A percentile compares a stretch with the other conserved stretches of the same genome.
phyloP scores from a whole-genome alignment of 2,888 invertebrate genomes.

The Xestia rhomboidea region DNA sequence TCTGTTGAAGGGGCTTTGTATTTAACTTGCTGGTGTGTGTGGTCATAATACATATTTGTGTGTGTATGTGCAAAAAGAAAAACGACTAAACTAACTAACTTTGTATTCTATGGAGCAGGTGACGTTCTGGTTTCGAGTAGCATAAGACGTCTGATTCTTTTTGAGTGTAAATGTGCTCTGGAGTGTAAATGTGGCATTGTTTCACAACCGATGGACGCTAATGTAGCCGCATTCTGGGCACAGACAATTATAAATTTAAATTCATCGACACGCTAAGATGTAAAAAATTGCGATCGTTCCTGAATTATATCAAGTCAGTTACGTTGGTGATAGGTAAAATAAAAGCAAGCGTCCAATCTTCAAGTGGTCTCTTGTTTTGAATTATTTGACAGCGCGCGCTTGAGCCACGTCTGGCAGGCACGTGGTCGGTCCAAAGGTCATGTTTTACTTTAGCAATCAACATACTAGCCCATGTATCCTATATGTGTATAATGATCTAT shows the following conservation, averaged over 20 bases:
- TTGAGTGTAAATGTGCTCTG: too few relatives aligned
- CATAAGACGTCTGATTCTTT: too few relatives aligned
- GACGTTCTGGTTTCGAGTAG: background rate
- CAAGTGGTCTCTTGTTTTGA: background rate
- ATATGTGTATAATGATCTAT: background rate
- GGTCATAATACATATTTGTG: background rate
- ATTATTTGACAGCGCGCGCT: conserved; percentile 2
- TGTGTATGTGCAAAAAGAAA: background rate
- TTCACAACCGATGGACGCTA: too few relatives aligned
- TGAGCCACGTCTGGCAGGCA: background rate
- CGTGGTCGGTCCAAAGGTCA: conserved; percentile 9
- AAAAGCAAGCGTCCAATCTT: background rate
- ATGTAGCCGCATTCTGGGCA: too few relatives aligned
- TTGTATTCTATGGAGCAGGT: background rate
- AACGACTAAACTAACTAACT: too few relatives aligned
- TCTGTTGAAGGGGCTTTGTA: background rate
- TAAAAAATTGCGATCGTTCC: background rate
- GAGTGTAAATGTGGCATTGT: too few relatives aligned
- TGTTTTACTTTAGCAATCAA: conserved; percentile 14
- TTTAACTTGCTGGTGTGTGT: too few relatives aligned
- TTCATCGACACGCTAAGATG: background rate
- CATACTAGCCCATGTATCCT: background rate
- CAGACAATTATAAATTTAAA: background rate
- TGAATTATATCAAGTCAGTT: background rate
- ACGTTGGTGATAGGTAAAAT: background rate